Evolutionary conservation across 23 tunicate species (phyloP), one percentile per base, ranked within the genome.

Genomic region (Trididemnum nubilum): DNA sequence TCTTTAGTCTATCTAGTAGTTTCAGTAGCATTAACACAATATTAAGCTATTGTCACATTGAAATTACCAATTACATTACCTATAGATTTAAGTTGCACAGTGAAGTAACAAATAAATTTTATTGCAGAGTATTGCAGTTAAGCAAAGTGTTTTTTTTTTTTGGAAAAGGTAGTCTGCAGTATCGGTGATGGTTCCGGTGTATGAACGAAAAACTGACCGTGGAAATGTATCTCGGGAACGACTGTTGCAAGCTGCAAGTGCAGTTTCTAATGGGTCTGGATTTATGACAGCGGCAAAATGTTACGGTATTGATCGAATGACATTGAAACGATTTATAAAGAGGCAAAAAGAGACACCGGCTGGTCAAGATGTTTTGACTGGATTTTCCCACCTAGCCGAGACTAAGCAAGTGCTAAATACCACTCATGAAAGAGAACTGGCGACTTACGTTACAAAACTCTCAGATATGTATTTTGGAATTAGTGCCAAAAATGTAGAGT

Each of bases 311-410:
- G 75, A 69, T 29, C 75, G 75, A 69, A 69, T 69, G 75, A 69
- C 75, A 33, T 69, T 69, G 39, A 69, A 69, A 69, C 75, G 75
- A 23, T 69, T 69, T 69, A 69, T 69, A 69, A 69, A 69, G 39
- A 69, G 75, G 39, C 75, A 69, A 33, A 5, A 9, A 38, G 38
- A 69, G 33, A 69, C 75, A 69, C 39, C 75, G 7, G 75, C 75
- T 69, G 75, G 33, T 69, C 38, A 33, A 30, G 33, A 31, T 69
- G 39, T 69, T 69, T 69, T 69, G 38, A 69, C 75, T 69, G 75
- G 75, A 69, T 34, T 69, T 69, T 31, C 75, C 19, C 37, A 69
- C 75, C 38, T 30, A 29, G 75, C 75, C 30, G 75, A 69, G 15
- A 69, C 33, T 15, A 69, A 69, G 75, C 38, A 69, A 69, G 39